Base-by-base conservation (phyloP, 2,113 vertebrate species). In the Nyctibius bracteatus region DNA sequence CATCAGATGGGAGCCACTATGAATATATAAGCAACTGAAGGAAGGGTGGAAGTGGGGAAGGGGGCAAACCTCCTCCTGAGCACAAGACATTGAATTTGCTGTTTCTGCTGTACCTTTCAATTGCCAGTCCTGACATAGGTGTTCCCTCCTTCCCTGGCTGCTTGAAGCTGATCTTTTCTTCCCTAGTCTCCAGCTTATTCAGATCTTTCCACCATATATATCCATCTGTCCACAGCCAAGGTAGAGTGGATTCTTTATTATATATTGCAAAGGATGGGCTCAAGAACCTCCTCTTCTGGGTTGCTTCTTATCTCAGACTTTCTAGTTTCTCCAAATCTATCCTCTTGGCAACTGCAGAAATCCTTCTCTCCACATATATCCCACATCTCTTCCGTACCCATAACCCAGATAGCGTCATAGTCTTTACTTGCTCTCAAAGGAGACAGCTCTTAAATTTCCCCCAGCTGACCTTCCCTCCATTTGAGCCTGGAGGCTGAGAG, bases 341-440 rank as follows among this genome's bases (percentile, higher is more conserved):
- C 37, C 4, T 88, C 33, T n/a, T 80, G 31, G n/a, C 5, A 57
- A 44, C 11, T 21, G 20, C 8, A 72, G 37, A 52, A 55, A 28
- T 1, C 1, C 27, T 37, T 55, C 19, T 52, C 4, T 79, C 28
- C 46, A 6, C 3, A 21, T 9, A 10, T 16, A 8, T 8, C 8
- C 31, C 27, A 47, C 6, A 55, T 20, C 31, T 35, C 79, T 59
- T 67, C 12, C 0, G 1, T 12, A 11, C 18, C 25, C 5, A 27
- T 25, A 81, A 67, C 5, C 12, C 22, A 25, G 35, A 52, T 13
- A 39, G 4, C 13, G 8, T 66, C n/a, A 16, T 52, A 28, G 17
- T n/a, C 35, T 63, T 67, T 37, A 31, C n/a, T 39, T 63, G 31
- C 8, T 65, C 43, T 75, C 39, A 65, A 43, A 77, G 25, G 8